Conservation (phyloP, 2,113 vertebrate genomes). For the Varanus komodoensis region DNA sequence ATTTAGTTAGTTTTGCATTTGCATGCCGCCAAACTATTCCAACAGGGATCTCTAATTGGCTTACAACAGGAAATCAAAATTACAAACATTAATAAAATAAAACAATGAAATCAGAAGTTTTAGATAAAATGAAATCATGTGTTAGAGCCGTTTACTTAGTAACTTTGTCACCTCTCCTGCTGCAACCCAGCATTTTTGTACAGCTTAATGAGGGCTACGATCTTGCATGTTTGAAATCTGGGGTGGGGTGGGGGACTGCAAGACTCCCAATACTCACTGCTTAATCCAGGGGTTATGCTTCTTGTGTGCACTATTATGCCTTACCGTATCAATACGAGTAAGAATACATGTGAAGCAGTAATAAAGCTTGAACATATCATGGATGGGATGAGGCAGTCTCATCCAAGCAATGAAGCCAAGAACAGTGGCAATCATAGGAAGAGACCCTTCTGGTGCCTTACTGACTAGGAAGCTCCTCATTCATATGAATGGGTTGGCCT, state of each 20-base stretch:
- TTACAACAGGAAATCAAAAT: too few relatives aligned
- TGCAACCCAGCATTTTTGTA: too few relatives aligned
- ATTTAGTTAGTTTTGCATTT: too few relatives aligned
- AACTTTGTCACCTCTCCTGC: neutral
- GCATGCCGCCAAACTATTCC: too few relatives aligned
- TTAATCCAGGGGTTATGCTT: neutral
- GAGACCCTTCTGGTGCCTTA: neutral
- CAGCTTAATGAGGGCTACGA: too few relatives aligned
- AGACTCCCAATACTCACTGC: neutral
- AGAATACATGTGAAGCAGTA: neutral
- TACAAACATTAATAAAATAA: too few relatives aligned
- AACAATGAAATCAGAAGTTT: neutral
- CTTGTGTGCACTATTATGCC: neutral
- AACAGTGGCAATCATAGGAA: neutral
- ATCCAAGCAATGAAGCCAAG: neutral
- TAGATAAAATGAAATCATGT: neutral
- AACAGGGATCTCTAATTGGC: too few relatives aligned
- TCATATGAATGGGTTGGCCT: neutral
- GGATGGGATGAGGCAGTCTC: neutral
- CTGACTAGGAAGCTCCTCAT: neutral
- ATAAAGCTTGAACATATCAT: neutral
- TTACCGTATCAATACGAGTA: neutral
- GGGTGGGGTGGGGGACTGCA: neutral
- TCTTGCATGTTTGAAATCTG: neutral
- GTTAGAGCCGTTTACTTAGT: neutral